These are phyloP conservation scores for Solenopsis invicta DNA, from an alignment of 1,140 invertebrate species.

Conservation along the genomic window DNA sequence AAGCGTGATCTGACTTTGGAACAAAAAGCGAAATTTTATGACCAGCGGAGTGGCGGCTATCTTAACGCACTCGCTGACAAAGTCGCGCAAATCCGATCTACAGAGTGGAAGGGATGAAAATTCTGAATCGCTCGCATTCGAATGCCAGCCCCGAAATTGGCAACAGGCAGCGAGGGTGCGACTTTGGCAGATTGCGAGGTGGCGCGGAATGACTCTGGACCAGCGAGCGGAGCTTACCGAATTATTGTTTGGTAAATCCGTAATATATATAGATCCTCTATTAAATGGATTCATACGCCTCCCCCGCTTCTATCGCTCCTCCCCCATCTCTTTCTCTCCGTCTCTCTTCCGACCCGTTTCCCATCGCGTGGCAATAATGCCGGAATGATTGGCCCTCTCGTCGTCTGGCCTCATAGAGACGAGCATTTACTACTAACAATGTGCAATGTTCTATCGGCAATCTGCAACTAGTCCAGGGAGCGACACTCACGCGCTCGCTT, in stretches of 20 bases:
- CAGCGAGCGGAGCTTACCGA: constrained; percentile 61
- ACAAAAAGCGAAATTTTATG: constrained; percentile 44
- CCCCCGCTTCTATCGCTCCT: background rate
- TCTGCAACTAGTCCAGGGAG: constrained; percentile 65
- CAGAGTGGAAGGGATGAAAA: constrained; percentile 9
- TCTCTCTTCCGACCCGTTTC: constrained; percentile 20
- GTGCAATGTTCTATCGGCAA: constrained; percentile 75
- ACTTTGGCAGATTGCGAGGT: constrained; percentile 58
- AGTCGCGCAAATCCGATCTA: constrained; percentile 39
- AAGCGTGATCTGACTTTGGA: background rate
- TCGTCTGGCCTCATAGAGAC: constrained; percentile 70
- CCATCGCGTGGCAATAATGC: constrained; percentile 74
- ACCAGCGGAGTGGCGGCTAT: background rate
- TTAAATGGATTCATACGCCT: constrained; percentile 73
- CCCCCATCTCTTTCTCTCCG: background rate
- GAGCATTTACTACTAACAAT: constrained; percentile 76
- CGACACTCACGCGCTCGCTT: constrained; percentile 69
- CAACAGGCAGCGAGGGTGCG: constrained; percentile 50
- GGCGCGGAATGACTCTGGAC: constrained; percentile 46
- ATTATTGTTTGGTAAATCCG: constrained; percentile 78
- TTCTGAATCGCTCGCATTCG: constrained; percentile 36
- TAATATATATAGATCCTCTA: constrained; percentile 74
- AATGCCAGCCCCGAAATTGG: constrained; percentile 30
- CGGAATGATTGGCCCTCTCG: constrained; percentile 79
- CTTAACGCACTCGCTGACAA: background rate